A percentile compares a stretch with the other conserved stretches of the same genome.
phyloP scores from a whole-genome alignment of 2,888 invertebrate species.

The Nebria brevicollis region DNA sequence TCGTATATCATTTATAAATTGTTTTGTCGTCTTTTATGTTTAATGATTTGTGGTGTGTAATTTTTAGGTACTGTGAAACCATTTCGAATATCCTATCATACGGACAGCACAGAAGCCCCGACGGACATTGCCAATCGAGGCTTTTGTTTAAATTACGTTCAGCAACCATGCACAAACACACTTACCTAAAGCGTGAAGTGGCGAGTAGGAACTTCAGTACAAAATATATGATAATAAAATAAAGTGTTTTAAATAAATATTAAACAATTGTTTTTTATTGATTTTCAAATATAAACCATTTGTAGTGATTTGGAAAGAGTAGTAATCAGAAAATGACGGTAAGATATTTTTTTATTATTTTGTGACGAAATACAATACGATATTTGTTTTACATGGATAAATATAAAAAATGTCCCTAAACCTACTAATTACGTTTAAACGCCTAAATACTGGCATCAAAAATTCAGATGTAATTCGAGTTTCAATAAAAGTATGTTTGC shows the following conservation, averaged over 20 bases:
- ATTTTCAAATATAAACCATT: too few relatives aligned
- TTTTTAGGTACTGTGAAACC: constrained; percentile 81
- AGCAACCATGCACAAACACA: constrained; percentile 82
- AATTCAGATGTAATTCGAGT: too few relatives aligned
- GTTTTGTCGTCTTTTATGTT: background rate
- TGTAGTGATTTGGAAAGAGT: too few relatives aligned
- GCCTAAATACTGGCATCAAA: too few relatives aligned
- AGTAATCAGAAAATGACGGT: background rate
- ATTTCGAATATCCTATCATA: constrained; percentile 81
- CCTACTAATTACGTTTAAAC: too few relatives aligned
- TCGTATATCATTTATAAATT: background rate
- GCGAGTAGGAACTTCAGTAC: constrained; percentile 14
- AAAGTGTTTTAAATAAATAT: background rate
- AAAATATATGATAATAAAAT: background rate
- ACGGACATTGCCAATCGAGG: constrained; percentile 80
- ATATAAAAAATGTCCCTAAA: background rate
- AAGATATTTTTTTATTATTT: background rate
- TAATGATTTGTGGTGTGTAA: constrained; percentile 24
- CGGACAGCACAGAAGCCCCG: constrained; percentile 81
- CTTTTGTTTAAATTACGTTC: constrained; percentile 84
- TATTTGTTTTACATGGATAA: background rate
- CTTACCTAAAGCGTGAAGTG: constrained; percentile 46
- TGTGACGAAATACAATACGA: background rate
- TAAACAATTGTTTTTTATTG: too few relatives aligned
- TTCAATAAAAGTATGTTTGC: too few relatives aligned